These are phyloP conservation scores for Dermatemys mawii DNA, from an alignment of 2,113 vertebrate species.

Conservation along the genomic window DNA sequence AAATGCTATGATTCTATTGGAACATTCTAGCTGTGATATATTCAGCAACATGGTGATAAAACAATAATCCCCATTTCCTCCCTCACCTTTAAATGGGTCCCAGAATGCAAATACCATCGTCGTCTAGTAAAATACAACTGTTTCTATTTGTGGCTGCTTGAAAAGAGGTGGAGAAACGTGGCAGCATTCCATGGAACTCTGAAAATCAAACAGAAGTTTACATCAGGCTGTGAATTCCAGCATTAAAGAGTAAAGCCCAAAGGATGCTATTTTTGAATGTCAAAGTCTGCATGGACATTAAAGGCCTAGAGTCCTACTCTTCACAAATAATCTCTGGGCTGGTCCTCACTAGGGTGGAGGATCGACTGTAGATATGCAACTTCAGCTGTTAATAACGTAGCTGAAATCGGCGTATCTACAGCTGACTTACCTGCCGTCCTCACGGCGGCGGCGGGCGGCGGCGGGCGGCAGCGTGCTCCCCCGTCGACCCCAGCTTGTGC, in stretches of 20 bases:
- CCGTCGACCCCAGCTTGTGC: too few relatives aligned
- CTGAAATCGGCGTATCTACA: too few relatives aligned
- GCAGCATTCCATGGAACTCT: slow-evolving; percentile 54
- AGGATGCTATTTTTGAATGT: slow-evolving; percentile 70
- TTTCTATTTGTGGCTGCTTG: slow-evolving; percentile 64
- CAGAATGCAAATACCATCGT: slow-evolving; percentile 60
- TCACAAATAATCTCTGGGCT: slow-evolving; percentile 20
- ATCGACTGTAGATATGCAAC: too few relatives aligned
- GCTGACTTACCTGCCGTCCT: too few relatives aligned
- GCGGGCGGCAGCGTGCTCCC: too few relatives aligned
- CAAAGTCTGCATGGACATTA: neutral
- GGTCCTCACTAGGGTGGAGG: too few relatives aligned
- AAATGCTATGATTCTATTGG: slow-evolving; percentile 43
- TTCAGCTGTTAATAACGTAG: too few relatives aligned
- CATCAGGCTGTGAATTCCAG: slow-evolving; percentile 29
- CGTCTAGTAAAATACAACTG: slow-evolving; percentile 41
- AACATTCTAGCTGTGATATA: slow-evolving; percentile 59
- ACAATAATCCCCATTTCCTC: slow-evolving; percentile 65
- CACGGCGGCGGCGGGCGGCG: too few relatives aligned
- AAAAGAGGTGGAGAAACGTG: slow-evolving; percentile 57
- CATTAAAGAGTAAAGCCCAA: slow-evolving; percentile 49
- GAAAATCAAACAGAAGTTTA: slow-evolving; percentile 64
- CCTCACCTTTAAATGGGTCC: slow-evolving; percentile 59
- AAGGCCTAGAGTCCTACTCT: neutral
- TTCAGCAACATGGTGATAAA: slow-evolving; percentile 54